Evolutionary conservation across 1,140 invertebrate genomes (phyloP).

Genomic region (Aphis craccivora): DNA sequence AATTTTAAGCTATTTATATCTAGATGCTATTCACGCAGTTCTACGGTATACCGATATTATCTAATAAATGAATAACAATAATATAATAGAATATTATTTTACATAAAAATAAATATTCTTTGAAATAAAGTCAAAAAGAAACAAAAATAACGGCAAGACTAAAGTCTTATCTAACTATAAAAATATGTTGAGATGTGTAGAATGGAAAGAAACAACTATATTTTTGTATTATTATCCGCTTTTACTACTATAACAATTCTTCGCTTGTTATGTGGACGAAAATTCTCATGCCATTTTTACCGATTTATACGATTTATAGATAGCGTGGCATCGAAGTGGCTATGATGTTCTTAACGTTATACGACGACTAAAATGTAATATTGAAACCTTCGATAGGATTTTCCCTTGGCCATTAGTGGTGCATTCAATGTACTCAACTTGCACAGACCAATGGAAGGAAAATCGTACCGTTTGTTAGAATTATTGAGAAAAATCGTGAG

Average conservation of each 20-base stretch:
- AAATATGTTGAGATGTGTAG: background rate
- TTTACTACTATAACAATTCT: background rate
- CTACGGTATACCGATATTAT: no score
- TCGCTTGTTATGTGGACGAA: background rate
- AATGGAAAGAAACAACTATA: background rate
- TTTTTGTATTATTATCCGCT: background rate
- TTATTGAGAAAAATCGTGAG: background rate
- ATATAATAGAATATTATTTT: no score
- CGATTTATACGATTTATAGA: background rate
- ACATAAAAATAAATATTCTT: no score
- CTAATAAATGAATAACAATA: no score
- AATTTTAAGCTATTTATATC: no score
- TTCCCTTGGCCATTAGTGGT: background rate
- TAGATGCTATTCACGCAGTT: no score
- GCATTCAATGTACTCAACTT: background rate
- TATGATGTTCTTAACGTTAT: background rate
- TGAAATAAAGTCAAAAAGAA: no score
- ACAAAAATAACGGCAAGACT: background rate
- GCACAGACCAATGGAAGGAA: background rate
- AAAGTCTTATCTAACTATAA: background rate
- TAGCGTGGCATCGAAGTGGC: background rate
- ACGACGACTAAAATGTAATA: background rate
- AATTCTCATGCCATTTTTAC: background rate
- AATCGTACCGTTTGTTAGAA: background rate
- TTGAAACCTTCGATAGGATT: background rate